Evolutionary conservation across 2,113 vertebrate species (phyloP).

Genomic region (Stomatorhinus ivindoensis): DNA sequence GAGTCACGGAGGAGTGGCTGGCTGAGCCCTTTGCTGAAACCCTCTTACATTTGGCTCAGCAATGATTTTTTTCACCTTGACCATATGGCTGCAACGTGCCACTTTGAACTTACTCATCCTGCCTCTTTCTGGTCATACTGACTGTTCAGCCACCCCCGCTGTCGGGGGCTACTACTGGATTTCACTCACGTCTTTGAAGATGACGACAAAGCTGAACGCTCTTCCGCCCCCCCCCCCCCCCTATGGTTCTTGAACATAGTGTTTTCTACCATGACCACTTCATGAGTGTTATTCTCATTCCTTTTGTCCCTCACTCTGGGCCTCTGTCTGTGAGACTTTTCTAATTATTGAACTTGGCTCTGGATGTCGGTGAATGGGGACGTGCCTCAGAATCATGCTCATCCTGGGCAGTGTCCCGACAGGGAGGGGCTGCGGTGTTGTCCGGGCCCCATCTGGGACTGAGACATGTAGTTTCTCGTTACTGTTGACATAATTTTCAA

Average conservation of each 20-base stretch:
- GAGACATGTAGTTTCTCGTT: neutral
- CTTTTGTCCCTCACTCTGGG: neutral
- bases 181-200: neutral
- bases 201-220: neutral
- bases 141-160: neutral
- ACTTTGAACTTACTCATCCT: neutral
- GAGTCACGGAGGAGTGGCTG: neutral
- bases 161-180: neutral
- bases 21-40: neutral
- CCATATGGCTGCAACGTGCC: neutral
- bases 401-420: neutral
- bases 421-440: neutral
- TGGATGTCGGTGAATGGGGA: neutral
- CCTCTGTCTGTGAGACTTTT: neutral
- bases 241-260: neutral
- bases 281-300: neutral
- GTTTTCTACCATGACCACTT: neutral
- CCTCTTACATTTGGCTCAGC: neutral
- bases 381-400: neutral
- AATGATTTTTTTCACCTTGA: conserved; percentile 5
- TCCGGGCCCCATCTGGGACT: neutral
- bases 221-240: neutral
- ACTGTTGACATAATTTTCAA: neutral
- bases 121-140: neutral
- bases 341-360: neutral